Evolutionary conservation across 2,113 vertebrate species (phyloP).

Genomic region (Lophura nycthemera): DNA sequence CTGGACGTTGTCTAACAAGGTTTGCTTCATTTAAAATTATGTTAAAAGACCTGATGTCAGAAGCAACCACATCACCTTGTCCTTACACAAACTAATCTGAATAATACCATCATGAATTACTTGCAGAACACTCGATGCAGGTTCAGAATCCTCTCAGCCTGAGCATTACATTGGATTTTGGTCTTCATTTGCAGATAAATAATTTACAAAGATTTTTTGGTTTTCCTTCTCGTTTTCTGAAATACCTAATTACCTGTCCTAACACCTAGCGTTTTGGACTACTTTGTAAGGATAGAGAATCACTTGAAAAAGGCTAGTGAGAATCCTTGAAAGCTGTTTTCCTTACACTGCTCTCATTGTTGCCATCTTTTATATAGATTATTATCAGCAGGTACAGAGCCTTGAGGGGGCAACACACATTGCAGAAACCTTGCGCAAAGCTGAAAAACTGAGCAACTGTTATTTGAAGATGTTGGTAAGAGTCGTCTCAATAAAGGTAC

Average conservation of each 20-base stretch:
- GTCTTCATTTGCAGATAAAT: not conserved
- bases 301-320: not conserved
- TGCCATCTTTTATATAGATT: not conserved
- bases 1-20: not conserved
- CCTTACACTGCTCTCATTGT: not conserved
- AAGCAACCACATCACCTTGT: not conserved
- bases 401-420: not conserved
- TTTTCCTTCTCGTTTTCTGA: not conserved
- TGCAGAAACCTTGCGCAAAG: not conserved
- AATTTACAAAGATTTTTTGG: not conserved
- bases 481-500: not conserved
- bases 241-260: not conserved
- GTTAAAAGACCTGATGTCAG: not conserved
- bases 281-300: not conserved
- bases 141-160: not conserved
- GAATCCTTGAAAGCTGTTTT: not conserved
- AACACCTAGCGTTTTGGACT: not conserved
- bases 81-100: not conserved
- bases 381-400: not conserved
- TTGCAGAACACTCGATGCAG: not conserved
- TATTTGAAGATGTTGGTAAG: not conserved
- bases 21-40: not conserved
- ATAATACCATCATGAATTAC: not conserved
- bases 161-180: not conserved
- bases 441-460: not conserved